Base-by-base conservation (phyloP, 2,797 vertebrate genomes). In the Fistularia commersonii region DNA sequence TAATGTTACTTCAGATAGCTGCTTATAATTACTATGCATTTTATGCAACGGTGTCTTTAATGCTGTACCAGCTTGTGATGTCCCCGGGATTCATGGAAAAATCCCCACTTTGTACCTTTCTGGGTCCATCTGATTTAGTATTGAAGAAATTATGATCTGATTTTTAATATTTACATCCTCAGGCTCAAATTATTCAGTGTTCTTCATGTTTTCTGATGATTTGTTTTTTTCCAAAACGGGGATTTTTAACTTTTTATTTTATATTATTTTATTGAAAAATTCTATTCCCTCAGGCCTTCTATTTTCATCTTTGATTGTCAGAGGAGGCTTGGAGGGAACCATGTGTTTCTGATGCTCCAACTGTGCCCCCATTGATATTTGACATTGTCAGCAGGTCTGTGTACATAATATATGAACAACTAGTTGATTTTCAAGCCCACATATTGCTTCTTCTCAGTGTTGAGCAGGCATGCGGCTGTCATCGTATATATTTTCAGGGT, bases 31-130 rank as follows among this genome's bases (percentile, higher is more conserved):
- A 40, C 0, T 36, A 2, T 58, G 41, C 6, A 41, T 37, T 54
- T 55, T 45, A 43, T 12, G 54, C 70, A 38, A 11, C 7, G 41
- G 5, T 8, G 48, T 37, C 46, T 61, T 62, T 66, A 42, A 38
- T 72, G 57, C 46, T 57, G 61, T 51, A 50, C 59, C 68, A 15
- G 69, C 62, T 61, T 71, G 66, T 50, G 40, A 61, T 78, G 64
- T 65, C 37, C 41, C 11, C 3, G 54, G 32, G 61, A 33, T 70
- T 73, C 77, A 33, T 71, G 80, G 66, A 80, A 79, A 73, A 85
- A 74, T 62, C 66, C 68, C 48, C 9, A 47, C 72, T 70, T 58
- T 55, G 70, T 68, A 57, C 73, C 65, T 55, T 54, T 69, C 75
- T 77, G 76, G 74, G 70, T 23, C 23, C 23, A 23, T 23, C 23